Base-by-base conservation (phyloP, 2,888 invertebrate species). In the Hydropsyche betteni region DNA sequence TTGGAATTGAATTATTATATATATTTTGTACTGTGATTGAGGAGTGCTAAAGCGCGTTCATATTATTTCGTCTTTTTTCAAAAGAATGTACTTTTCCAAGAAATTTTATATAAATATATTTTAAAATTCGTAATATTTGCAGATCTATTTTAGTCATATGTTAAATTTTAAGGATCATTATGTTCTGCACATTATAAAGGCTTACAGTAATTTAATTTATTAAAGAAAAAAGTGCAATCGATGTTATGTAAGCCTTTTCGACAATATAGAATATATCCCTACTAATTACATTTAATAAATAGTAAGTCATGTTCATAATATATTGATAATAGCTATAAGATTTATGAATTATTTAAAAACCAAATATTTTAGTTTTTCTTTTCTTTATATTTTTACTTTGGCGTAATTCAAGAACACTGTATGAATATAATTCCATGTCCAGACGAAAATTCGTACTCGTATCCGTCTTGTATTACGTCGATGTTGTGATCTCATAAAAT, bases 201-300 rank as follows among this genome's bases (percentile, higher is more conserved):
- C 70, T 70, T 70, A 38, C 70, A 53, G 10, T 53, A 10, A 33
- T 64, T 24, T 52, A 70, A 53, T 52, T 36, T 70, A 53, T 50
- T 69, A 7, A 5, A 68, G 33, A 53, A 14, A 52, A 44, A 53
- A 70, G 53, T 70, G 70, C 70, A 52, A 71, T 75, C 58, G 71
- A 75, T 75, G 70, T 75, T 71, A 70, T 64, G 71, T 75, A 64
- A 75, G 75, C 75, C 75, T 75, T 75, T 70, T 75, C 71, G 75
- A 75, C 75, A 75, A 75, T 75, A 75, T 52, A 75, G 64, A 71
- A 34, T 68, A 53, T 52, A 68, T 68, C 38, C 78, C 7, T 79
- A 80, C n/a, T 80, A 80, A 36, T 80, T 81, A 7, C 80, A 78
- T 74, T 44, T 8, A 44, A 44, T 44, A 10, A 44, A 44, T 44